These are phyloP conservation scores for Drosophila demipolita DNA, from an alignment of 2,888 invertebrate genomes.

Conservation along the genomic window DNA sequence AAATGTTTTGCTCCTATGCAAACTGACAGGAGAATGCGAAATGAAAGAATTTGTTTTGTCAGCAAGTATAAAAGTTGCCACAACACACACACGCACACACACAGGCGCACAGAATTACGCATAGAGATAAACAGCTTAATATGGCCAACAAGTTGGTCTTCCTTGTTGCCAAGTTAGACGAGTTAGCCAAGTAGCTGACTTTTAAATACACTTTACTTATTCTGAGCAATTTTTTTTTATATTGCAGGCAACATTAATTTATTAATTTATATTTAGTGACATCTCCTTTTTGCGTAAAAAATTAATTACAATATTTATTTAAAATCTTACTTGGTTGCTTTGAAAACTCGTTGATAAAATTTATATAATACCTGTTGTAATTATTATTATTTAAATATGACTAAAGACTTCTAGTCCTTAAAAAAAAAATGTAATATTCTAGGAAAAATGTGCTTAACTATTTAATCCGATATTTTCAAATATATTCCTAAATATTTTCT, in stretches of 20 bases:
- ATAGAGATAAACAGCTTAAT: constrained; percentile 1
- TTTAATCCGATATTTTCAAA: too few species aligned
- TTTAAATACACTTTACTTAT: constrained; percentile 15
- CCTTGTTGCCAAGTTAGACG: background rate
- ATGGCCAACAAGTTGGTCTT: constrained; percentile 38
- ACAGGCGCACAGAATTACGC: background rate
- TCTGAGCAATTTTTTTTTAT: background rate
- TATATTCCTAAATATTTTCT: too few species aligned
- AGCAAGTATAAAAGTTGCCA: constrained; percentile 31
- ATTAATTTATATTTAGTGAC: background rate
- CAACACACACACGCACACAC: constrained; percentile 2
- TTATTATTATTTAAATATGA: too few species aligned
- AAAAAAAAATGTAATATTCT: background rate
- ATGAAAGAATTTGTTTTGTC: constrained; percentile 49
- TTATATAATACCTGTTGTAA: background rate
- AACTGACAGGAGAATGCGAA: constrained; percentile 29
- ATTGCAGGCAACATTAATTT: background rate
- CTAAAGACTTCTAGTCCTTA: background rate
- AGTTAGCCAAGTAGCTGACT: background rate
- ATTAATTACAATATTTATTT: too few species aligned
- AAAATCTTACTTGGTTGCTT: background rate
- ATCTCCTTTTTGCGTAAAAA: too few species aligned
- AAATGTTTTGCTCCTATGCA: constrained; percentile 37
- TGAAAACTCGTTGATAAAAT: background rate
- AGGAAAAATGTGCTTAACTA: accelerated